Evolutionary conservation across 30 jellyfish, hydroid and myxozoan genomes (phyloP).

Genomic region (Cassiopea andromeda): DNA sequence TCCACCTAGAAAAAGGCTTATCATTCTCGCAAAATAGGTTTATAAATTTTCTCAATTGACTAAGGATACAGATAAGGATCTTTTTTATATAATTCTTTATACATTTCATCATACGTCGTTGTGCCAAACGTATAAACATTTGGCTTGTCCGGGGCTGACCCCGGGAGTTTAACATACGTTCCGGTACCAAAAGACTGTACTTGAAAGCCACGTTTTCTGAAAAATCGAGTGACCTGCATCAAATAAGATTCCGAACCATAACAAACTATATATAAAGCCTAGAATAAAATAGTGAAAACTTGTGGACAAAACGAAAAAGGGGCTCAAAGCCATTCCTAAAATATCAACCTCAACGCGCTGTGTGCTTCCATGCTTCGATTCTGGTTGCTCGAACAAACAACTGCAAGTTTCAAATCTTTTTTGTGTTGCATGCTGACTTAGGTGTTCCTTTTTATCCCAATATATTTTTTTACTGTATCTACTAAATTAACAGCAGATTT

Average conservation of each 20-base stretch:
- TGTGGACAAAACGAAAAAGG: background rate
- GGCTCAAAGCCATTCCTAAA: constrained; percentile 12
- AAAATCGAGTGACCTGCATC: constrained; percentile 24
- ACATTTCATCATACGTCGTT: constrained; percentile 93
- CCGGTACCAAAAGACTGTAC: constrained; percentile 96
- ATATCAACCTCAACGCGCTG: constrained; percentile 93
- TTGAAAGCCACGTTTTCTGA: constrained; percentile 88
- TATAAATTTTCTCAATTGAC: background rate
- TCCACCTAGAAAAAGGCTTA: background rate
- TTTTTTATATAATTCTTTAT: constrained; percentile 77
- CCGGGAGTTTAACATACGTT: constrained; percentile 92
- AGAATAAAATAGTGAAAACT: constrained; percentile 6
- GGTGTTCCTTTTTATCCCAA: background rate
- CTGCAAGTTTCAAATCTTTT: constrained; percentile 90
- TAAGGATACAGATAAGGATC: constrained; percentile 95
- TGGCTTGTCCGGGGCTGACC: constrained; percentile 94
- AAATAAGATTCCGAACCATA: background rate
- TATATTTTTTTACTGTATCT: background rate
- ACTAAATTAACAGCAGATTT: background rate
- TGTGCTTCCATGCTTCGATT: constrained; percentile 99
- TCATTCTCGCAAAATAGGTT: background rate
- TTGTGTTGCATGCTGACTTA: constrained; percentile 56
- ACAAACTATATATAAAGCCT: background rate
- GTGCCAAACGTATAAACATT: constrained; percentile 83
- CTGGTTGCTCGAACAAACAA: constrained; percentile 94